Evolutionary conservation across 2,113 vertebrate species (phyloP), one percentile per base, ranked within the genome.

Genomic region (Manacus vitellinus): DNA sequence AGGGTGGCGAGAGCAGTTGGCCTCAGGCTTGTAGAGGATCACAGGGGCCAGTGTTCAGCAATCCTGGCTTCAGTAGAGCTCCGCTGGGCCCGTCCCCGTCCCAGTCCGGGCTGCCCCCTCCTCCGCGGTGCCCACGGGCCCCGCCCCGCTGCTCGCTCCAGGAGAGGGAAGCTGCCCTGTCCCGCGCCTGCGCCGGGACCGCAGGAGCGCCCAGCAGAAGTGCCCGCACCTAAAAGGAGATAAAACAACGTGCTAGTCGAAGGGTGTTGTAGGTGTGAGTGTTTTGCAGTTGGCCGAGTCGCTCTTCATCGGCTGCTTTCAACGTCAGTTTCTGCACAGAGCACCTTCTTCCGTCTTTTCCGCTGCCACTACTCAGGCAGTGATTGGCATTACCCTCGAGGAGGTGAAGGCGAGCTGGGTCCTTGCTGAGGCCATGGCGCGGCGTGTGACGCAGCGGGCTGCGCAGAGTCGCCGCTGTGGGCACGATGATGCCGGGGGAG

Each of bases 401-500:
- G 14, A 27, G 22, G 52, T 0, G 44, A 8, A 9, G 15, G 7
- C 6, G 13, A 8, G 5, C 25, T 0, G 75, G 90, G 90, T 52
- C 94, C 88, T 96, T 17, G 9, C 16, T 19, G 7, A 8, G 44
- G 3, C 5, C 6, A 17, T 1, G 89, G 49, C 78, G 89, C 76
- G 3, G 3, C 0, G 1, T 7, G n/a, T 49, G 70, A 89, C 66
- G 80, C 35, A 2, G 3, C 25, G 15, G 15, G 37, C 44, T 8
- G 25, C 35, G 51, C 3, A 8, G 5, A 5, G 10, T 24, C 47
- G 2, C 2, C 0, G 14, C 14, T 37, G 18, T 7, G 41, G 37
- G 59, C 98, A 98, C 92, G 94, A 99, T 99, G 99, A 99, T 99
- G 99, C 99, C 99, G 4, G 99, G 99, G 25, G 99, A 99, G 97